phyloP scores from a whole-genome alignment of 1,140 invertebrate genomes.

The Hylyphantes graminicola region DNA sequence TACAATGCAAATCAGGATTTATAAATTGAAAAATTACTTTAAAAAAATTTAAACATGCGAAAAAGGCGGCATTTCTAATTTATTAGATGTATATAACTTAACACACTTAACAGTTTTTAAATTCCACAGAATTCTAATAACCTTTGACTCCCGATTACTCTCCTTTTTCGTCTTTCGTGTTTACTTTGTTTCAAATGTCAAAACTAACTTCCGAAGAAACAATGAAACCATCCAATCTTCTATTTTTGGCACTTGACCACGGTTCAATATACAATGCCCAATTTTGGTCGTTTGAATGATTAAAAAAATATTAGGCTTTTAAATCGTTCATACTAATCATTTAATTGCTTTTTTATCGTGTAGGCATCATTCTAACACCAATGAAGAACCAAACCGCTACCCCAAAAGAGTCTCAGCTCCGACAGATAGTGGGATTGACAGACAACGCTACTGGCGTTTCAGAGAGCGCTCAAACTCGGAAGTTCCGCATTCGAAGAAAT shows the following conservation, averaged over 20 bases:
- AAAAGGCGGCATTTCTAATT: no score
- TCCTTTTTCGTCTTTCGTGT: no score
- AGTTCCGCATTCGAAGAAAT: conserved; percentile 69
- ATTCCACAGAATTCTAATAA: no score
- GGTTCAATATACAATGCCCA: not conserved
- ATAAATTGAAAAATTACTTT: no score
- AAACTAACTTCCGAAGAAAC: no score
- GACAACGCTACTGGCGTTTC: not conserved
- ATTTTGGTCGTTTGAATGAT: not conserved
- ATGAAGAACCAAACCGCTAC: not conserved
- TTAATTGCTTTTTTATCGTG: not conserved
- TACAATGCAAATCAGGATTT: no score
- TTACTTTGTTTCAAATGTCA: no score
- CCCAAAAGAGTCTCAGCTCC: not conserved
- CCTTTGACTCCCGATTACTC: no score
- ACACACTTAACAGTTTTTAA: no score
- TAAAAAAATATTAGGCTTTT: not conserved
- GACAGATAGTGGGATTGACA: not conserved
- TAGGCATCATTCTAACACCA: conserved; percentile 15
- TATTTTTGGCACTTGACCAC: not conserved
- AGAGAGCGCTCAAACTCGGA: not conserved
- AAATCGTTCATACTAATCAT: not conserved
- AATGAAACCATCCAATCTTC: not conserved
- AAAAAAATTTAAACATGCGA: no score
- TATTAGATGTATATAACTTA: no score